phyloP scores from a whole-genome alignment of 2,113 vertebrate genomes.

The Lagenorhynchus albirostris region DNA sequence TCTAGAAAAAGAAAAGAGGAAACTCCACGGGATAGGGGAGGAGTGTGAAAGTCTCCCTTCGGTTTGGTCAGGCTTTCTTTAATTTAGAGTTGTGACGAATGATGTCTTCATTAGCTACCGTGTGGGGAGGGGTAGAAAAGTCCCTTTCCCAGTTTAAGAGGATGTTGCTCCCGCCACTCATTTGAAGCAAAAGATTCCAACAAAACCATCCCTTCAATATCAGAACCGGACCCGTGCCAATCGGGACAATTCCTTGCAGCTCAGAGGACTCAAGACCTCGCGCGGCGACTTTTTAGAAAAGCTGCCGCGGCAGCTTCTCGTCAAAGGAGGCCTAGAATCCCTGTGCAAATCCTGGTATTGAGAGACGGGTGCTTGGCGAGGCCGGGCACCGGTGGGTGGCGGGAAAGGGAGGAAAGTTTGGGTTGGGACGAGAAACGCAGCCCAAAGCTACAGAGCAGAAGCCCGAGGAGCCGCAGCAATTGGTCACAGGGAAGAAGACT shows the following conservation, averaged over 20 bases:
- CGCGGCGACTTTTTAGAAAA: not conserved
- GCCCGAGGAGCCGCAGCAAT: not conserved
- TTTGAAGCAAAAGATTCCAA: slow-evolving; percentile 23
- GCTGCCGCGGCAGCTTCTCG: not conserved
- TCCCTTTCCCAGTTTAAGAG: slow-evolving; percentile 15
- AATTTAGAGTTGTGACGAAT: slow-evolving; percentile 39
- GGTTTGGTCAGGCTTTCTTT: slow-evolving; percentile 20
- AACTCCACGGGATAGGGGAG: not conserved
- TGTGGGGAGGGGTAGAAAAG: slow-evolving; percentile 23
- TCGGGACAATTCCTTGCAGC: not conserved
- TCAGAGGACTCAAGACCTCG: slow-evolving; percentile 14
- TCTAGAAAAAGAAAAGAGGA: slow-evolving; percentile 37
- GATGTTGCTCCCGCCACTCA: not conserved
- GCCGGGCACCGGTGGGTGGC: not conserved
- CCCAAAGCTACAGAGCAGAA: not conserved
- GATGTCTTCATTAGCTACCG: slow-evolving; percentile 40
- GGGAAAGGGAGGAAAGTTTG: not conserved
- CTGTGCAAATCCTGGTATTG: slow-evolving; percentile 36
- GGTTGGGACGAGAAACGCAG: not conserved
- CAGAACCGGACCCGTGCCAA: not conserved
- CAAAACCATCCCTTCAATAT: slow-evolving; percentile 23
- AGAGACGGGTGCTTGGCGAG: not conserved
- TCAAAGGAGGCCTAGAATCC: slow-evolving; percentile 37
- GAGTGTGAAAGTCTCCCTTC: not conserved
- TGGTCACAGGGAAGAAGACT: not conserved